phyloP scores from a whole-genome alignment of 2,113 vertebrate species.

The Corvus cornix region DNA sequence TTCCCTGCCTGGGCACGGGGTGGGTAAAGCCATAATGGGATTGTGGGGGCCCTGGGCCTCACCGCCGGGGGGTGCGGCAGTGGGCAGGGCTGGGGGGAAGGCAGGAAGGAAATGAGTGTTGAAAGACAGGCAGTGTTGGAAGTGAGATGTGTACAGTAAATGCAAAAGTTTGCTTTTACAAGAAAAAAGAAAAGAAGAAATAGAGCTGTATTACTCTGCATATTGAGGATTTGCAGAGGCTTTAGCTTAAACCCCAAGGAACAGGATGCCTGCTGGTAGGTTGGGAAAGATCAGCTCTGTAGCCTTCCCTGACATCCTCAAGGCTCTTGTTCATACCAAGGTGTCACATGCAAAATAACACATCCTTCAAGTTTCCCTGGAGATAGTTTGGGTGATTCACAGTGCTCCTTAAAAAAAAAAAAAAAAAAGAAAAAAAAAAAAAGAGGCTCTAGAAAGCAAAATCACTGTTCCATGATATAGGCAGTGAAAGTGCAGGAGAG shows the following conservation, averaged over 20 bases:
- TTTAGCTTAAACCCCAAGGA: neutral
- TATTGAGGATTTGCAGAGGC: neutral
- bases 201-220: neutral
- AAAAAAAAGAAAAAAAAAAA: too few species aligned
- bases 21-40: fast-evolving
- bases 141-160: fast-evolving
- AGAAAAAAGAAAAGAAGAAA: neutral
- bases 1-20: fast-evolving
- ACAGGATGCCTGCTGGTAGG: neutral
- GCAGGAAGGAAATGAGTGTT: neutral
- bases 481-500: neutral
- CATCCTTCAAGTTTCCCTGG: neutral
- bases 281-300: neutral
- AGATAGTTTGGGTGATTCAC: neutral
- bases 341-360: fast-evolving
- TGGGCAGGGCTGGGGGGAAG: neutral
- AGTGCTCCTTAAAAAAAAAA: neutral
- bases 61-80: fast-evolving
- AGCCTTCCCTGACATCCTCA: neutral
- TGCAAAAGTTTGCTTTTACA: neutral
- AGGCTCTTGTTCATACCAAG: fast-evolving
- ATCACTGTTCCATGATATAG: fast-evolving
- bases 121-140: neutral
- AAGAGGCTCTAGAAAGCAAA: neutral
- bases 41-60: neutral